Evolutionary conservation across 2,113 vertebrate genomes (phyloP).

Genomic region (Rallus limicola): DNA sequence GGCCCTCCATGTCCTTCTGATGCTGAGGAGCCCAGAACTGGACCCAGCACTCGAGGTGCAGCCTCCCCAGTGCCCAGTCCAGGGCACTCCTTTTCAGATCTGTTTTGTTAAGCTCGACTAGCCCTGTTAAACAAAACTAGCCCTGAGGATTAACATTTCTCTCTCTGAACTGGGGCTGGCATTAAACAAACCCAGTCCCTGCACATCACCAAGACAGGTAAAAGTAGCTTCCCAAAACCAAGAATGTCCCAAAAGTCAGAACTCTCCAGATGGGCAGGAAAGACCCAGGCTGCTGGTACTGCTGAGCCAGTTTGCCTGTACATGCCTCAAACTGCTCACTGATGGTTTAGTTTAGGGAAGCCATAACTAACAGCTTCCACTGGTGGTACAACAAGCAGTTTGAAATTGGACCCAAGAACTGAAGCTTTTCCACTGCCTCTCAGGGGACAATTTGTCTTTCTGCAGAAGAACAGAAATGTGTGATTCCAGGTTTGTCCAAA

Average conservation of each 20-base stretch:
- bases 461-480: neutral
- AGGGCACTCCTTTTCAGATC: neutral
- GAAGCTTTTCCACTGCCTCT: neutral
- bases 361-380: neutral
- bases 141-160: neutral
- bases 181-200: neutral
- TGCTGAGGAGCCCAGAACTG: no score
- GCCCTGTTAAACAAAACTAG: neutral
- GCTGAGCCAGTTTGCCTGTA: neutral
- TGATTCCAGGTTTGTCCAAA: neutral
- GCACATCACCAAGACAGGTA: neutral
- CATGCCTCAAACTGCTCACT: neutral
- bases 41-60: no score
- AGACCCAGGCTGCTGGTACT: neutral
- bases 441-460: neutral
- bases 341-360: neutral
- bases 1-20: no score
- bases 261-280: neutral
- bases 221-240: neutral
- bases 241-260: neutral
- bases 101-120: neutral
- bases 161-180: neutral
- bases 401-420: neutral
- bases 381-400: neutral
- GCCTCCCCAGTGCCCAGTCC: no score